phyloP scores from a whole-genome alignment of 2,113 vertebrate species.

The Lates calcarifer region DNA sequence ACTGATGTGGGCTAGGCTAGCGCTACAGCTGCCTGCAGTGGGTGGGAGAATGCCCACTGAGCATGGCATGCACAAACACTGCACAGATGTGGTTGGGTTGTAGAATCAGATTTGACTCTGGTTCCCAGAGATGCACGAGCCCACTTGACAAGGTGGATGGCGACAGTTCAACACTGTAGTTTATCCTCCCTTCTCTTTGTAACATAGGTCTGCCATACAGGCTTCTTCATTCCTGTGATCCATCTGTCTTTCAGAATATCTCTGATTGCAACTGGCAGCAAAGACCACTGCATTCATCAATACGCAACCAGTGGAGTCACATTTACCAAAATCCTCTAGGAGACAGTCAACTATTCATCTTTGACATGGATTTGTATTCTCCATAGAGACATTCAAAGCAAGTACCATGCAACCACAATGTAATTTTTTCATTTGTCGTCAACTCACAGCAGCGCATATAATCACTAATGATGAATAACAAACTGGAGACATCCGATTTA shows the following conservation, averaged over 20 bases:
- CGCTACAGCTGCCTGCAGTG: conserved; percentile 74
- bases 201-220: conserved; percentile 5
- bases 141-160: conserved; percentile 57
- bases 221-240: conserved; percentile 38
- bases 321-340: neutral
- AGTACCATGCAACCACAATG: conserved; percentile 29
- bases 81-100: conserved; percentile 59
- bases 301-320: neutral
- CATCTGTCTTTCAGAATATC: conserved; percentile 44
- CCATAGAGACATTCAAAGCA: conserved; percentile 30
- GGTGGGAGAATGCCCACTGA: conserved; percentile 76
- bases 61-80: conserved; percentile 75
- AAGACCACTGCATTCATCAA: conserved; percentile 12
- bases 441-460: conserved; percentile 26
- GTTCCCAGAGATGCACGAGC: conserved; percentile 50
- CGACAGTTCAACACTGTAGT: conserved; percentile 23
- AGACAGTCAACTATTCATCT: conserved; percentile 16
- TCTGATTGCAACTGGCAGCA: conserved; percentile 34
- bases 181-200: conserved; percentile 21
- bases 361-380: conserved; percentile 25
- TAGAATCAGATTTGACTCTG: conserved; percentile 53
- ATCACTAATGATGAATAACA: conserved; percentile 28
- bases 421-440: conserved; percentile 45
- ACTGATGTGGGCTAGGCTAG: conserved; percentile 75
- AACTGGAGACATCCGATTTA: conserved; percentile 34